Evolutionary conservation across 1,140 invertebrate species (phyloP).

Genomic region (Drosophila melanica): DNA sequence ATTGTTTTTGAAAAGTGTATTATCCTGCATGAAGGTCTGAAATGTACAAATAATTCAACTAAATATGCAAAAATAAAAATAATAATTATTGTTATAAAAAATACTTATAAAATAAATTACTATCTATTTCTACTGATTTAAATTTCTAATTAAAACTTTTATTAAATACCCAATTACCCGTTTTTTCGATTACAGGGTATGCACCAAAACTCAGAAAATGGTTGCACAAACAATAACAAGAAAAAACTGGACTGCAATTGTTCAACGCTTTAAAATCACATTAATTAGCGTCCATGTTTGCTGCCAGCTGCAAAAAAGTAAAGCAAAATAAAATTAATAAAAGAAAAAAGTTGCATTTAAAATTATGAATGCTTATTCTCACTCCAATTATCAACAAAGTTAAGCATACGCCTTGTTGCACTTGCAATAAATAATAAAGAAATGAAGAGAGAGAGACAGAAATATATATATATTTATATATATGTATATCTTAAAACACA

Average conservation of each 20-base stretch:
- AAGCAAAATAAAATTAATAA: constrained; percentile 18
- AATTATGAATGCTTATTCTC: constrained; percentile 77
- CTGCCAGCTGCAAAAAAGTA: constrained; percentile 20
- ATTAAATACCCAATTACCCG: neutral
- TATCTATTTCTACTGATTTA: too few relatives aligned
- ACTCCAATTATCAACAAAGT: constrained; percentile 81
- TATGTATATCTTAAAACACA: constrained; percentile 60
- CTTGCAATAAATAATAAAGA: constrained; percentile 73
- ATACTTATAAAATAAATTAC: too few relatives aligned
- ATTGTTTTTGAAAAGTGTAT: too few relatives aligned
- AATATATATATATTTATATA: neutral
- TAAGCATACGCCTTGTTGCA: constrained; percentile 80
- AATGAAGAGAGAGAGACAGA: constrained; percentile 18
- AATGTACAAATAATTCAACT: too few relatives aligned
- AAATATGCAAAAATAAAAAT: too few relatives aligned
- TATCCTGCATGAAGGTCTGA: too few relatives aligned
- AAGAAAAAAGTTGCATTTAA: constrained; percentile 51
- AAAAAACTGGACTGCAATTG: constrained; percentile 51
- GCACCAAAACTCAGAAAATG: neutral
- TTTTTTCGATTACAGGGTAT: neutral
- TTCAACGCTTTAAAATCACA: constrained; percentile 60
- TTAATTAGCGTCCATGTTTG: constrained; percentile 76
- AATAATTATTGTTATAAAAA: too few relatives aligned
- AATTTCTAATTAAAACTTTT: too few relatives aligned
- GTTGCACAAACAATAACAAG: constrained; percentile 7